Base-by-base conservation (phyloP, 2,888 invertebrate species). In the Rotaria socialis region DNA sequence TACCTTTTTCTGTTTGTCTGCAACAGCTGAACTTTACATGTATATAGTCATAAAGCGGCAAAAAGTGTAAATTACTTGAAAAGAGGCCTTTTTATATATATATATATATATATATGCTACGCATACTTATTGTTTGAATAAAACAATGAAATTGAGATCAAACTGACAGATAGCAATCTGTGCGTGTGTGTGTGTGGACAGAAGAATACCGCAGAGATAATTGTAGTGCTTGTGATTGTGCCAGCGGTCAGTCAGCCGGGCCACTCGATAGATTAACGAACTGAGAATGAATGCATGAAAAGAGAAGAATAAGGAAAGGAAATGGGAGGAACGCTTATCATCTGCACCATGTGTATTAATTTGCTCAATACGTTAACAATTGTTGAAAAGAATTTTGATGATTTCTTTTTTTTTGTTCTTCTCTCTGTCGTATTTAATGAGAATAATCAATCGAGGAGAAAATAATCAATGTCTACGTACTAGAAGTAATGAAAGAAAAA, bases 381-480 rank as follows among this genome's bases (percentile, higher is more conserved):
- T 41, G 67, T 67, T 67, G 67, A 67, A 67, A 67, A 67, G 67
- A 67, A 67, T 67, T 67, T 67, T 67, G 67, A 67, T 67, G 67
- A 67, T 67, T 67, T 67, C 8, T 56, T 56, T 56, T 56, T 52
- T 16, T 52, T 0, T 52, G 16, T 52, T 52, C 52, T 52, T 35
- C 35, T 67, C 67, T 67, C 35, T 67, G 67, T 67, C 67, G 35
- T 67, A 35, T 67, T 35, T 67, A 67, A 67, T 67, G 67, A 67
- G 67, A 67, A 67, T 27, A 67, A 67, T 67, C 67, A 67, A 67
- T 67, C 67, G 67, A 67, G 67, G 27, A 67, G 67, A 67, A 67
- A 67, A 67, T 67, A 67, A 67, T 67, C 67, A 67, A 67, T 67
- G 35, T 67, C 67, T 35, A 35, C 35, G 14, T 67, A 67, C 14